Conservation (phyloP, 37 sponge, comb jelly and placozoan genomes). For the Trichoplax adhaerens region DNA sequence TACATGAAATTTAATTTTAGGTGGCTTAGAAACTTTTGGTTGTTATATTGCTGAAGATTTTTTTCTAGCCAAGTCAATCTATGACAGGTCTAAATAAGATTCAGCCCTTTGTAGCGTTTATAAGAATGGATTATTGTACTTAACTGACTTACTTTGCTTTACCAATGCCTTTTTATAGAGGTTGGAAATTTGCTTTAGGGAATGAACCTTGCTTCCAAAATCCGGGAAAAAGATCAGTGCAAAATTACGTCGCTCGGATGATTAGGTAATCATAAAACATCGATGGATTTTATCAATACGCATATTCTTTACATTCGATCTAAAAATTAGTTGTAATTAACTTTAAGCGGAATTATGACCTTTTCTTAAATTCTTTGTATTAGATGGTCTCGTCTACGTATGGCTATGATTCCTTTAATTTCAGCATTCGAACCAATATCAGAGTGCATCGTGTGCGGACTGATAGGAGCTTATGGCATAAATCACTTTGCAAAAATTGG, state of each 20-base stretch:
- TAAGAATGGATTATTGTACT: neutral
- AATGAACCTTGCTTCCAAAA: slow-evolving; percentile 47
- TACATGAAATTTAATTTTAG: neutral
- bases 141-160: no score
- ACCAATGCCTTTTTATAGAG: slow-evolving; percentile 9
- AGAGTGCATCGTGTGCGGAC: no score
- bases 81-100: neutral
- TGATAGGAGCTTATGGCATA: no score
- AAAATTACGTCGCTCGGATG: slow-evolving; percentile 14
- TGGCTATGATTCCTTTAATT: no score
- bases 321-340: no score
- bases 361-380: no score
- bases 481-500: neutral
- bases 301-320: no score
- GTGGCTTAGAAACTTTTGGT: slow-evolving; percentile 35
- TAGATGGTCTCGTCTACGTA: no score
- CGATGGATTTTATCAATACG: no score
- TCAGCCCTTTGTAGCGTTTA: neutral
- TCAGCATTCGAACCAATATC: no score
- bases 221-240: slow-evolving; percentile 21
- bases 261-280: slow-evolving; percentile 13
- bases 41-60: slow-evolving; percentile 74
- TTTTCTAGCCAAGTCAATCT: slow-evolving; percentile 29
- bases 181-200: slow-evolving; percentile 48
- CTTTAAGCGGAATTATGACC: no score